Conservation (phyloP, 2,797 vertebrate genomes). For the Tangara arthus region DNA sequence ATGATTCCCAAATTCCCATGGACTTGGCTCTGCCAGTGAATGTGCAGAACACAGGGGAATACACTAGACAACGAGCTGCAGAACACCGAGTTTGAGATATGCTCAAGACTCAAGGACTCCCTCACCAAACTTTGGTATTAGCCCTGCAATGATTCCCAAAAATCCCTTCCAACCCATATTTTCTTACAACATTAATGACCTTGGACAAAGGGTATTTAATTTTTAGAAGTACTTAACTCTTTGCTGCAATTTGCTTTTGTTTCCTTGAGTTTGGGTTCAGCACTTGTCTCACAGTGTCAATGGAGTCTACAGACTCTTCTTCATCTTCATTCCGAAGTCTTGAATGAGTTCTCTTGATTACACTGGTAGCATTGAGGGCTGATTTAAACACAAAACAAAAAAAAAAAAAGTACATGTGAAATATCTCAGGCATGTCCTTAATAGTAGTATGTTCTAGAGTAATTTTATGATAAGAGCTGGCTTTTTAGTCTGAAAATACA, state of each 20-base stretch:
- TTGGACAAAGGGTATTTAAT: not conserved
- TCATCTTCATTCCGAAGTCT: conserved; percentile 64
- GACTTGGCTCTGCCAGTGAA: not conserved
- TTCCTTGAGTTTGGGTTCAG: conserved; percentile 78
- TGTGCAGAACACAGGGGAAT: rapidly evolving
- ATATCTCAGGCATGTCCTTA: not conserved
- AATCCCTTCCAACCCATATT: not conserved
- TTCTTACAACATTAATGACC: not conserved
- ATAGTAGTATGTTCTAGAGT: not conserved
- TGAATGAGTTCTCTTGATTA: conserved; percentile 77
- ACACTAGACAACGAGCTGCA: not conserved
- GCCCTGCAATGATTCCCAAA: rapidly evolving
- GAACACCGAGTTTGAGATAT: not conserved
- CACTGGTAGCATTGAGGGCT: conserved; percentile 86
- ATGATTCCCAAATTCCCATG: not conserved
- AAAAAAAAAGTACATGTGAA: not conserved
- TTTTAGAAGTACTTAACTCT: conserved; percentile 60
- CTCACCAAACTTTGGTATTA: not conserved
- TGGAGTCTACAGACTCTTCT: conserved; percentile 31
- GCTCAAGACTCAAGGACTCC: not conserved
- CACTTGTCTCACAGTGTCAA: conserved; percentile 75
- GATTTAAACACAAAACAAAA: conserved; percentile 24
- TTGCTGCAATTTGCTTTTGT: conserved; percentile 65
- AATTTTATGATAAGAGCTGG: not conserved
- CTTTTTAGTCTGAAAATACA: not conserved